A percentile compares a stretch with the other conserved stretches of the same genome.
Conservation (phyloP, 2,888 invertebrate species). For the Notodonta dromedarius region DNA sequence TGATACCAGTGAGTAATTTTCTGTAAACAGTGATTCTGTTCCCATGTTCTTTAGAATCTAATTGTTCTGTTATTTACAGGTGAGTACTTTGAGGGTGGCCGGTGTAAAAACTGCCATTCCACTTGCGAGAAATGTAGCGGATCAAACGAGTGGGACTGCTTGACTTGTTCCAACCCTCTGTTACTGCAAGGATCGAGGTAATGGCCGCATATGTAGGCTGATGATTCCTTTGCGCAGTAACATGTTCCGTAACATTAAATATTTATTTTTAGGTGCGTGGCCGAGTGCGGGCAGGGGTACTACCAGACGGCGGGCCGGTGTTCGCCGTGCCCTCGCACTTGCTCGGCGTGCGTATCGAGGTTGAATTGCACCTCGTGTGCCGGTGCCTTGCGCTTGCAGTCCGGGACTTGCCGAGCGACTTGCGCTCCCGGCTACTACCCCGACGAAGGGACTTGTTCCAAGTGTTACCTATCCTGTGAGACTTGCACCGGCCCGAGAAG, state of each 20-base stretch:
- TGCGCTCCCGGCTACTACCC: conserved; percentile 93
- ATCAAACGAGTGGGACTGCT: conserved; percentile 89
- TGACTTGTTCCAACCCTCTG: conserved; percentile 89
- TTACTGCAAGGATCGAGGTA: conserved; percentile 87
- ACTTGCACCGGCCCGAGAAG: conserved; percentile 93
- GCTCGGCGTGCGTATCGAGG: conserved; percentile 90
- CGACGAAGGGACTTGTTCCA: conserved; percentile 92
- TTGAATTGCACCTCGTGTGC: conserved; percentile 92
- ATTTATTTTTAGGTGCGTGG: conserved; percentile 86
- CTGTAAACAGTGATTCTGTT: conserved; percentile 42
- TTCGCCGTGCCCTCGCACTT: conserved; percentile 91
- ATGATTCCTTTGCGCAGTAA: conserved; percentile 28
- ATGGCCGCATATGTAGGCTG: conserved; percentile 48
- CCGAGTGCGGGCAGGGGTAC: conserved; percentile 90
- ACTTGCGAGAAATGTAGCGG: conserved; percentile 94
- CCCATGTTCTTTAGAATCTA: conserved; percentile 35
- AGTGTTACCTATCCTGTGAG: conserved; percentile 93
- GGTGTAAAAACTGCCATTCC: conserved; percentile 92
- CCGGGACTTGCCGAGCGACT: conserved; percentile 91
- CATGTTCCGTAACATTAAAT: conserved; percentile 30
- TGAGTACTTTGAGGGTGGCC: conserved; percentile 89
- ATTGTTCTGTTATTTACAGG: conserved; percentile 75
- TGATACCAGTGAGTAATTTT: conserved; percentile 86
- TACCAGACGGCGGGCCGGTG: conserved; percentile 90
- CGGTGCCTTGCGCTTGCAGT: conserved; percentile 90